Base-by-base conservation (phyloP, 2,113 vertebrate species). In the Spermophilus dauricus region DNA sequence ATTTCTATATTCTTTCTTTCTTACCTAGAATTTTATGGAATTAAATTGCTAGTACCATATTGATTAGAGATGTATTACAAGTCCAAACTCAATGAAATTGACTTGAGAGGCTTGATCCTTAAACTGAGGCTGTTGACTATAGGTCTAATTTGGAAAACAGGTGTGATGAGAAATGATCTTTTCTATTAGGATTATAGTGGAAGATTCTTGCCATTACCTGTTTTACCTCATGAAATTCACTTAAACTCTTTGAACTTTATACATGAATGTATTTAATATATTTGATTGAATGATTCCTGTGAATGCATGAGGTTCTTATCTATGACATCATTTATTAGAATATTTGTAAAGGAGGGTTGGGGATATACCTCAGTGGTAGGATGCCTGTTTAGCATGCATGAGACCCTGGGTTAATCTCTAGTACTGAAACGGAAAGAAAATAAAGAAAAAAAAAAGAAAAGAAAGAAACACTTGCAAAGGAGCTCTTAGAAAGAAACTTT, bases 11-110 rank as follows among this genome's bases (percentile, higher is more conserved):
- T 75, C 86, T 87, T 82, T 83, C 4, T 89, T 95, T 93, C 45
- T 69, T 77, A 85, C 28, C 24, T 95, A 73, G 39, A 88, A 70
- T 97, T 95, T 91, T 93, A 85, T 89, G n/a, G 32, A 83, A 73
- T 56, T 94, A 89, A 89, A 67, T 94, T 95, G 78, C 20, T 20
- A 51, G 20, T 2, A 28, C 24, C 26, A 28, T 63, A 16, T 83
- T 91, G 26, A 26, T 82, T 92, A 63, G 53, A 87, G n/a, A 48
- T 92, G 30, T 86, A 78, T 87, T 83, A 63, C 45, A 94, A 83
- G 26, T 84, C 53, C 14, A 37, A 90, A 91, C 26, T 83, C 48
- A 72, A 9, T 81, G 67, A 81, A 92, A 94, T 70, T 95, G 85
- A 76, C 65, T 75, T 92, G 63, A 75, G 53, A n/a, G 82, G 51